Percentiles rank a stretch among this genome's conserved stretches.
phyloP scores from a whole-genome alignment of 2,113 vertebrate genomes.

The Illadopsis cleaveri region DNA sequence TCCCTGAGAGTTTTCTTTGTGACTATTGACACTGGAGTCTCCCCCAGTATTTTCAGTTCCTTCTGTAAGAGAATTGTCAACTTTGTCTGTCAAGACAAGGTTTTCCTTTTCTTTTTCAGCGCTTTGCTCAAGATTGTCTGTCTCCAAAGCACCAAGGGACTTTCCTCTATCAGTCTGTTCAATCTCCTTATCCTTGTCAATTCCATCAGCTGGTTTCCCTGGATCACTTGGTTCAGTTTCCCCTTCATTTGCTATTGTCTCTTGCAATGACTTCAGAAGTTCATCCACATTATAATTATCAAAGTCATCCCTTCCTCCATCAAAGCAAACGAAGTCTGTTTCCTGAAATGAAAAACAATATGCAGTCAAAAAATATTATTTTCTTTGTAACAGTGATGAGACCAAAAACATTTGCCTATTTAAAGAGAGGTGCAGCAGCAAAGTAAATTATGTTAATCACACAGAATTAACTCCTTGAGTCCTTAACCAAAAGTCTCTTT shows the following conservation, averaged over 20 bases:
- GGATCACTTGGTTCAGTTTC: background rate
- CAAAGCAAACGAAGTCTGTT: conserved; percentile 96
- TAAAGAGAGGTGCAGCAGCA: background rate
- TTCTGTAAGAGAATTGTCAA: background rate
- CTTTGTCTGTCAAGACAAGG: background rate
- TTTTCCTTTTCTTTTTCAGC: background rate
- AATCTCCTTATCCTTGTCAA: background rate
- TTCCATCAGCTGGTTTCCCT: background rate
- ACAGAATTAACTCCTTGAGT: background rate
- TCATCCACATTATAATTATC: conserved; percentile 85
- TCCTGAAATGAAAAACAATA: conserved; percentile 77
- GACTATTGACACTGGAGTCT: background rate
- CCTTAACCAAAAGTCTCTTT: background rate
- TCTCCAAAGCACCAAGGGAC: background rate
- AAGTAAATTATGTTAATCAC: background rate
- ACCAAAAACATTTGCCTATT: background rate
- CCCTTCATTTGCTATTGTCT: background rate
- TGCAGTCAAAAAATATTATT: background rate
- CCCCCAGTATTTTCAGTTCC: conserved; percentile 7
- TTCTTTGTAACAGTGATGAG: background rate
- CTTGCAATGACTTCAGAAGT: conserved; percentile 74
- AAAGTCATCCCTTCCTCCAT: conserved; percentile 87
- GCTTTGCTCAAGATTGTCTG: background rate
- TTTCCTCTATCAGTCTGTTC: background rate
- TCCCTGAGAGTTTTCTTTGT: conserved; percentile 57